These are phyloP conservation scores for Lithophane ornitopus DNA, from an alignment of 2,888 invertebrate genomes.

Conservation along the genomic window DNA sequence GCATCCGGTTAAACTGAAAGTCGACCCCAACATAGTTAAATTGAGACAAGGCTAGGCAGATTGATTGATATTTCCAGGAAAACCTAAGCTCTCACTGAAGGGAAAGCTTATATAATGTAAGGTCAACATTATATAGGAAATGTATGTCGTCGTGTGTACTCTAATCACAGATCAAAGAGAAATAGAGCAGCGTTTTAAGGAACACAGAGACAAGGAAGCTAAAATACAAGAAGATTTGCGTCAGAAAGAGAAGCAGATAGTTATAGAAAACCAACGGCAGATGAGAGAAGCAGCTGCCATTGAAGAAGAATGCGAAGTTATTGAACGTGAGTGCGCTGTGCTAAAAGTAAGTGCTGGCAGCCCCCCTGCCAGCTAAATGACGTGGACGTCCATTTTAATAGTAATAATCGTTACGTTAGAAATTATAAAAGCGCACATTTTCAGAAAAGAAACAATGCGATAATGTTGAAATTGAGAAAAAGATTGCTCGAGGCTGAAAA, in stretches of 20 bases:
- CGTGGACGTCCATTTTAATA: too few relatives aligned
- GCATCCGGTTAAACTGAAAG: background rate
- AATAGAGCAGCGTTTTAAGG: constrained; percentile 70
- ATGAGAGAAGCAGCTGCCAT: constrained; percentile 71
- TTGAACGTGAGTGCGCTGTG: constrained; percentile 82
- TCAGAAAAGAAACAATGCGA: constrained; percentile 87
- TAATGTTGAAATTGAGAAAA: constrained; percentile 84
- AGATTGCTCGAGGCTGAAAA: constrained; percentile 83
- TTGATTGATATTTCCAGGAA: constrained; percentile 6
- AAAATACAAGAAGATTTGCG: constrained; percentile 71
- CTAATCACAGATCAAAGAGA: constrained; percentile 65
- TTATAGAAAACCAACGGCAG: constrained; percentile 72
- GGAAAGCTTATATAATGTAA: background rate
- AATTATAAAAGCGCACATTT: constrained; percentile 1
- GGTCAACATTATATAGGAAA: background rate
- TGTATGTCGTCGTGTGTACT: constrained; percentile 3
- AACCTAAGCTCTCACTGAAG: background rate
- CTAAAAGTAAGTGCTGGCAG: constrained; percentile 75
- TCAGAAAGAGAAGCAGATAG: constrained; percentile 71
- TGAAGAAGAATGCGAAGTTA: constrained; percentile 76
- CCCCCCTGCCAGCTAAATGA: too few relatives aligned
- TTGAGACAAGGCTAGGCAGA: background rate
- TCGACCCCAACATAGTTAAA: background rate
- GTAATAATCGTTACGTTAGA: background rate
- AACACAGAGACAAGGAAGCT: constrained; percentile 75